Conservation (phyloP, 2,113 vertebrate genomes). For the Chroicocephalus ridibundus region DNA sequence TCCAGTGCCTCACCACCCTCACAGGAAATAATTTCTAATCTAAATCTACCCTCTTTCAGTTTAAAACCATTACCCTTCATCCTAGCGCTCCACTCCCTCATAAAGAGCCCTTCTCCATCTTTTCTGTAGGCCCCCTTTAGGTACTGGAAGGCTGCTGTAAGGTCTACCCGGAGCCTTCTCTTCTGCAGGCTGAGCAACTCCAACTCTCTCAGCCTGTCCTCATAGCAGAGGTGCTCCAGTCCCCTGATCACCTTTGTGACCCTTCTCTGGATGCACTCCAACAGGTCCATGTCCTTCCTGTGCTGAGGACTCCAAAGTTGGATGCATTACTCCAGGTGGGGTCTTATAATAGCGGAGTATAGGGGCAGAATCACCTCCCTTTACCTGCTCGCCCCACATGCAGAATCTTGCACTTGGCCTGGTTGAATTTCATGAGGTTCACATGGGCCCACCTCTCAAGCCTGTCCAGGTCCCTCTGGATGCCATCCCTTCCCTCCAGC, state of each 20-base stretch:
- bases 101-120: not conserved
- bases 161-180: not conserved
- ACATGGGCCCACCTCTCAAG: not conserved
- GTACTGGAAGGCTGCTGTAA: not conserved
- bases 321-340: not conserved
- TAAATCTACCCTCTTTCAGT: not conserved
- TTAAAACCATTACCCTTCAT: not conserved
- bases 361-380: not conserved
- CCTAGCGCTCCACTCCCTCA: no score
- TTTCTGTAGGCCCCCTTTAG: not conserved
- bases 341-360: not conserved
- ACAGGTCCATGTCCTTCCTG: not conserved
- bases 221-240: not conserved
- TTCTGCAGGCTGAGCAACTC: not conserved
- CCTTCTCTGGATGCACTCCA: not conserved
- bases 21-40: not conserved
- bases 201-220: not conserved
- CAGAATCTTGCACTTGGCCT: not conserved
- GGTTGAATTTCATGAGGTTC: not conserved
- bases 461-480: not conserved
- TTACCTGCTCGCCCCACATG: not conserved
- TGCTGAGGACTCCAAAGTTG: not conserved
- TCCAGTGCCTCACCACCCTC: not conserved
- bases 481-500: not conserved
- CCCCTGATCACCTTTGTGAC: not conserved